Evolutionary conservation across 2,797 vertebrate genomes (phyloP), one percentile per base, ranked within the genome.

Genomic region (Acomys russatus): DNA sequence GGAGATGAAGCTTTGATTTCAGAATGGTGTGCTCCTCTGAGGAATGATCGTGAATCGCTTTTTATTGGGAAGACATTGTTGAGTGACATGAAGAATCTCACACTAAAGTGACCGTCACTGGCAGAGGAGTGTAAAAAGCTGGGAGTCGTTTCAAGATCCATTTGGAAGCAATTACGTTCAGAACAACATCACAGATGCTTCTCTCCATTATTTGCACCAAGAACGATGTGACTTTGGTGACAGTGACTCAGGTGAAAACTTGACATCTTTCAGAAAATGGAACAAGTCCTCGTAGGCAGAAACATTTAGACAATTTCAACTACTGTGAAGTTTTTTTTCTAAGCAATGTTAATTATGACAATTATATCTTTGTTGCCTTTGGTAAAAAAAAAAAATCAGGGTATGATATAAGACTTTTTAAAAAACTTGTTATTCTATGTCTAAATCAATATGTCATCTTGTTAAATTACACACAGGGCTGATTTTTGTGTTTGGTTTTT

Each of bases 81-180:
- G 38, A 63, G 35, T 91, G 82, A 71, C 71, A 84, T 71, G 74
- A 94, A 95, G 89, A 83, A 25, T 86, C 91, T 93, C 80, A 91
- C 73, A 76, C 14, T 61, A 90, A 78, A 89, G 44, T 95, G 77
- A 76, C 59, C 30, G 15, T 71, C 78, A 44, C 44, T 79, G 59
- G 38, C 88, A 66, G 6, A 78, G 51, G 9, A 92, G 66, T 88
- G 51, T 14, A 17, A 96, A 95, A 63, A 96, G 51, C 88, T 88
- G 76, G 22, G 44, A 92, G 78, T 49, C 10, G 38, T 74, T 94
- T 97, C 71, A 66, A 54, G 64, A 88, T 54, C 70, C 28, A 80
- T 95, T 96, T 94, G 77, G 88, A 91, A 87, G 92, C 77, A 89
- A 86, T 93, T 92, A 68, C 30, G 49, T 78, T 92, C 88, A 66